Evolutionary conservation across 2,888 invertebrate genomes (phyloP), one percentile per base, ranked within the genome.

Genomic region (Endomychus coccineus): DNA sequence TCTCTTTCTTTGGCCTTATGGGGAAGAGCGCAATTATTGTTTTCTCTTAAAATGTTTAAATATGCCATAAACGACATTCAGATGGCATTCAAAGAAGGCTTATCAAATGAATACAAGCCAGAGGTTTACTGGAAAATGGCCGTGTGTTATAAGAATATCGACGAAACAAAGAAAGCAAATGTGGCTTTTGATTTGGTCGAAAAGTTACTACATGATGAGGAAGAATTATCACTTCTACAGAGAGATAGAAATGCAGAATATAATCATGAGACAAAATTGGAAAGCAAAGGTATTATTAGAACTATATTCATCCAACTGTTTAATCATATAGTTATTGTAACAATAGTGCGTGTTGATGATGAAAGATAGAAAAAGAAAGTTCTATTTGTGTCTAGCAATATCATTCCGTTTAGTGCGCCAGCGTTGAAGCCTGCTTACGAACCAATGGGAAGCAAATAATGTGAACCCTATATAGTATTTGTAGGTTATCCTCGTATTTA

Each of bases 61-160:
- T 67, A 73, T 0, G 81, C 83, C 0, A 56, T 86, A 1, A 70
- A 71, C 31, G 88, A 88, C 58, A 63, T 85, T 2, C 78, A 79
- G 49, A 55, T 78, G 42, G 78, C 82, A 0, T 58, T 78, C 2
- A 77, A 76, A 42, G 74, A 76, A 53, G 71, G 75, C 2, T 64
- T 83, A 3, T 77, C 80, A 0, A 71, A 71, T 1, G 71, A 71
- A 39, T 68, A 71, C 62, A 75, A 80, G 41, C 70, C 74, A 0
- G 76, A 79, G 40, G 78, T 82, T 43, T 84, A 80, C 54, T 74
- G 77, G 65, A 69, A 77, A 47, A 77, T 83, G 75, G 79, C 79
- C 0, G 71, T 78, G 36, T 81, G 82, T 42, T 82, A 83, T 52
- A 66, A 67, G 71, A 77, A 71, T 7, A 60, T 77, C 42, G 72